Evolutionary conservation across 2,888 invertebrate genomes (phyloP).

Genomic region (Crematogaster levior): DNA sequence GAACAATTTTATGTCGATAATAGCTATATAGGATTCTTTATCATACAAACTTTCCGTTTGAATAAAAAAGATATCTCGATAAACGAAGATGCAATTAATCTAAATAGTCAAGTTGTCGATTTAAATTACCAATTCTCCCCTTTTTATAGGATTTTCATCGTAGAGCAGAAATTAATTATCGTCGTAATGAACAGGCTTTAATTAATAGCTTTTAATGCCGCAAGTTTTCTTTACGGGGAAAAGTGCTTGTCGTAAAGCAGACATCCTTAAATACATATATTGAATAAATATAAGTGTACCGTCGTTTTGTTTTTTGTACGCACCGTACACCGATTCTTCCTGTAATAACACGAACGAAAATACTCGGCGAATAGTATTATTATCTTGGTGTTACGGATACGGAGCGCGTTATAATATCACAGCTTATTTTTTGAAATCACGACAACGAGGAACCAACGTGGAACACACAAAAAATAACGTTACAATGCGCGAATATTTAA

Average conservation of each 20-base stretch:
- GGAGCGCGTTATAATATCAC: not conserved
- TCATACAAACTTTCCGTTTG: not conserved
- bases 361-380: not conserved
- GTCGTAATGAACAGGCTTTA: not conserved
- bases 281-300: not conserved
- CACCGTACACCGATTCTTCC: not conserved
- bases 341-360: not conserved
- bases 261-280: not conserved
- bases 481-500: conserved; percentile 54
- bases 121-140: conserved; percentile 19
- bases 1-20: not conserved
- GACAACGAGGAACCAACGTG: not conserved
- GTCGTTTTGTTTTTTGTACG: not conserved
- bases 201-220: conserved; percentile 24
- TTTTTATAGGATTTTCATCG: not conserved
- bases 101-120: not conserved
- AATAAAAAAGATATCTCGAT: not conserved
- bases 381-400: not conserved
- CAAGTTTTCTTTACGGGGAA: not conserved
- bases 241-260: not conserved
- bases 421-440: conserved; percentile 35
- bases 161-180: conserved; percentile 30
- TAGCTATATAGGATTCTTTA: not conserved
- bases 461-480: not conserved
- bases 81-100: not conserved